Evolutionary conservation across 2,797 vertebrate genomes (phyloP), one percentile per base, ranked within the genome.

Genomic region (Xenops minutus): DNA sequence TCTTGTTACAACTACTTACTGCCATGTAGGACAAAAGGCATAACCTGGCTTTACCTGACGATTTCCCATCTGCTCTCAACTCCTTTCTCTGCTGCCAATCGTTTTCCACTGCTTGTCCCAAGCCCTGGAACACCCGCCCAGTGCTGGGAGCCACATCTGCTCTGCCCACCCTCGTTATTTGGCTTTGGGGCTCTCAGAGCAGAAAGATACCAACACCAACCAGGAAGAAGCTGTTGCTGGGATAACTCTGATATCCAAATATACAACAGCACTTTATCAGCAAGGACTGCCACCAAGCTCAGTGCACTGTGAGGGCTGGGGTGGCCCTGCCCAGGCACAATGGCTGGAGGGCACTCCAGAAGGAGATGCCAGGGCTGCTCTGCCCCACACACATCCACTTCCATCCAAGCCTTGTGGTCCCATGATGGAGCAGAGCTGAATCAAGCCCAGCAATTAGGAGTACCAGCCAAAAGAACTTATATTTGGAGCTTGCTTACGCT

Each of bases 111-210:
- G 22, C 12, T 44, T 49, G 13, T 37, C 23, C 63, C 0, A 0
- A 72, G n/a, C 2, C 23, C 39, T 5, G 1, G 43, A 17, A 52
- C 24, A 34, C 10, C 19, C 0, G 0, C 17, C 9, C n/a, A 32
- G 37, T 1, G 0, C n/a, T 19, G 21, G 26, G 21, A 83, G 22
- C 37, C 10, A 3, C 0, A 0, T 54, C 7, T 12, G 1, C 32
- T 19, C 82, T 32, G 62, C 30, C 29, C 56, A 39, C 3, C 10
- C 14, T 39, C 5, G 0, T 0, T 20, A 18, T 1, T 26, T 56
- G 51, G 4, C 62, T 23, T 11, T 4, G 30, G 55, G 30, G 27
- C 36, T 69, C 14, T 43, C 34, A 0, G 10, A 16, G 34, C 48
- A 37, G 19, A 2, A 2, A 27, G 23, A 15, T 23, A 52, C 48